These are phyloP conservation scores for Oreochromis tanganicae DNA, from an alignment of 2,113 vertebrate genomes.

Conservation along the genomic window DNA sequence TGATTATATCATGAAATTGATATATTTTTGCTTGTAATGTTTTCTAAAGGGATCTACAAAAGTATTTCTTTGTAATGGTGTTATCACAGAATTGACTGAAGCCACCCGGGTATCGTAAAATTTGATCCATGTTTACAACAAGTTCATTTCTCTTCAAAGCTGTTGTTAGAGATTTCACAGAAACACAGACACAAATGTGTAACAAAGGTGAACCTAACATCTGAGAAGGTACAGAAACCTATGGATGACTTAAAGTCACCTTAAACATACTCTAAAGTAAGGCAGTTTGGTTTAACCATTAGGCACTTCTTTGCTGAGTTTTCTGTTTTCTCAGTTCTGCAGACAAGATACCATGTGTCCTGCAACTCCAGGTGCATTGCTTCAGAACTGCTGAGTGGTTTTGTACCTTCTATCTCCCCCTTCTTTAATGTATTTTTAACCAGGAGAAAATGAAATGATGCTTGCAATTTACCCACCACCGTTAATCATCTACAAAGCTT, in stretches of 20 bases:
- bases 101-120: accelerated
- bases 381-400: slow-evolving; percentile 50
- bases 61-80: not conserved
- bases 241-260: not conserved
- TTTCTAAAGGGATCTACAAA: not conserved
- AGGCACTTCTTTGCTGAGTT: not conserved
- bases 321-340: not conserved
- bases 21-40: not conserved
- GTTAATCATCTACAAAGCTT: slow-evolving; percentile 35
- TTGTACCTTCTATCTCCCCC: slow-evolving; percentile 11
- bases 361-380: slow-evolving; percentile 36
- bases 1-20: not conserved
- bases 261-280: not conserved
- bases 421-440: slow-evolving; percentile 48
- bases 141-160: not conserved
- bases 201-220: not conserved
- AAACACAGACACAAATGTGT: not conserved
- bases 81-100: not conserved
- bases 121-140: not conserved
- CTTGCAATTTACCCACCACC: not conserved
- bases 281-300: not conserved
- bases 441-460: slow-evolving; percentile 15
- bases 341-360: not conserved
- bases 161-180: not conserved
- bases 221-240: not conserved